Evolutionary conservation across 2,888 invertebrate species (phyloP), one percentile per base, ranked within the genome.

Genomic region (Eupithecia exiguata): DNA sequence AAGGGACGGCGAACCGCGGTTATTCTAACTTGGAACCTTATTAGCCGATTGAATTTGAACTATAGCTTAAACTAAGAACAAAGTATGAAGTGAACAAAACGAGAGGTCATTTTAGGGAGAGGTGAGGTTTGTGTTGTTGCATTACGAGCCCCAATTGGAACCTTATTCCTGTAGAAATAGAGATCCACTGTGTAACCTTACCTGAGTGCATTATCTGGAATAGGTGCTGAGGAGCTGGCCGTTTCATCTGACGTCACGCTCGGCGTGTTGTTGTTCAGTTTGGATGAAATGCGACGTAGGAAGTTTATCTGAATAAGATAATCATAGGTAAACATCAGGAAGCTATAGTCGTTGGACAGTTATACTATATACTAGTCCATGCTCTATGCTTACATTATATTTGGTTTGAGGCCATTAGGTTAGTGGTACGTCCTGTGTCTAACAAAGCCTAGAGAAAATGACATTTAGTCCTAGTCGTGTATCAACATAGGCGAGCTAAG

Each of bases 241-340:
- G 86, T 87, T 14, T 92, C 93, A 43, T 93, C 92, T 0, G 88
- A 85, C 0, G 84, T 88, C 71, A 88, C 83, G 75, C 87, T 89
- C 25, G 91, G 90, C 0, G 91, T 91, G 74, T 94, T 94, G 81
- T 94, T 94, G 83, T 94, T 94, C 63, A 94, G 78, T 74, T 92
- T 93, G 0, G 93, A 93, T 10, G 94, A 94, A 77, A 93, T 92
- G 35, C 88, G 87, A 77, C 88, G 87, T 66, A 94, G 84, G 83
- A 91, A 93, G 77, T 86, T 89, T 83, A 94, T 92, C 94, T 94
- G 82, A 74, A 78, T 30, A 72, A 69, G 69, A 61, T 12, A 62
- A 35, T 18, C 12, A 25, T 25, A 58, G 10, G 9, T 21, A 6
- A 49, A 49, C n/a, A n/a, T 53, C 21, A 53, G 3, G n/a, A n/a